phyloP scores from a whole-genome alignment of 2,888 invertebrate genomes.

The Aspidapion aeneum region DNA sequence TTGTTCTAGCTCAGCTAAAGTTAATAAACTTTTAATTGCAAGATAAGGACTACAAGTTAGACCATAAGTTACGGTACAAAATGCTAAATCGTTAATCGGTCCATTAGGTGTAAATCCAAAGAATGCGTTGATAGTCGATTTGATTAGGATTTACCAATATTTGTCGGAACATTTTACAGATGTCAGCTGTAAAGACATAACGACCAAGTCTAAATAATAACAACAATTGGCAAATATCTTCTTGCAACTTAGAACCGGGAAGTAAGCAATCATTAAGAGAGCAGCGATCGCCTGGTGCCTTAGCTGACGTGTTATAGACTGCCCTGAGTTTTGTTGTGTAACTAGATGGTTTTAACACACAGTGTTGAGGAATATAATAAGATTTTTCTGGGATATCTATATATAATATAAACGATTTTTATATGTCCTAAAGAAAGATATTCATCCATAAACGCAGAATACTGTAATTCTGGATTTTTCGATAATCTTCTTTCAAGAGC shows the following conservation, averaged over 20 bases:
- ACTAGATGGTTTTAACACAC: no score
- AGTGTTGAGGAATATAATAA: no score
- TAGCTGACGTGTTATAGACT: constrained; percentile 4
- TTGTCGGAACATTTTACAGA: constrained; percentile 1
- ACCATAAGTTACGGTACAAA: neutral
- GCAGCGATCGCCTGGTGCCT: neutral
- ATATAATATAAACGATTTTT: no score
- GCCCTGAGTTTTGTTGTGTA: neutral
- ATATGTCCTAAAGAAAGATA: no score
- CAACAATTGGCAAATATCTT: neutral
- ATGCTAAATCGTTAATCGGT: neutral
- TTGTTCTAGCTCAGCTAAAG: neutral
- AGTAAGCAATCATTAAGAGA: constrained; percentile 6
- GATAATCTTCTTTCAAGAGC: no score
- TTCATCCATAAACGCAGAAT: no score
- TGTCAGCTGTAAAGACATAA: constrained; percentile 6
- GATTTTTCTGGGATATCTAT: no score
- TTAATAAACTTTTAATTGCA: neutral
- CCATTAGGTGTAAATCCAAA: neutral
- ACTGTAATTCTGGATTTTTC: no score
- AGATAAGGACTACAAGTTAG: neutral
- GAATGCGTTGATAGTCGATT: neutral
- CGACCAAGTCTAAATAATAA: neutral
- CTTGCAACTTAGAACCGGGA: neutral
- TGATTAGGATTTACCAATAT: constrained; percentile 5